These are phyloP conservation scores for Eupeodes latifasciatus DNA, from an alignment of 2,888 invertebrate species.

Conservation along the genomic window DNA sequence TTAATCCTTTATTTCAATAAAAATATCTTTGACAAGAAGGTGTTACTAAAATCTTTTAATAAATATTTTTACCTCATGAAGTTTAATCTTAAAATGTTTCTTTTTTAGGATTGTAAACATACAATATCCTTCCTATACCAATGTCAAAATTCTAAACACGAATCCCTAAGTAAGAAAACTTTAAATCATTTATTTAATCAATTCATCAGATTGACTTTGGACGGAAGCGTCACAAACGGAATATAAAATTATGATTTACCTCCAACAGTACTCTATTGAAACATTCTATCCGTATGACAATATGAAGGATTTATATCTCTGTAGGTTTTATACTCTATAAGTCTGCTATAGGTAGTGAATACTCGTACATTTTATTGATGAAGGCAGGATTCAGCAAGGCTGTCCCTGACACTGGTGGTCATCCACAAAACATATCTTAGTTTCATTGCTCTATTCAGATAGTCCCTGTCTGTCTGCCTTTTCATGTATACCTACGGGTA, in stretches of 20 bases:
- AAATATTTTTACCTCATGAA: too few species aligned
- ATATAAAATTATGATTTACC: slow-evolving; percentile 49
- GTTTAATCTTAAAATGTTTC: too few species aligned
- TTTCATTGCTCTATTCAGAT: slow-evolving; percentile 38
- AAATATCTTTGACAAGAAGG: too few species aligned
- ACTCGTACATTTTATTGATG: slow-evolving; percentile 42
- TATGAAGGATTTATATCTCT: not conserved
- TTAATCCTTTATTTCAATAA: too few species aligned
- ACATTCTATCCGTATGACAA: not conserved
- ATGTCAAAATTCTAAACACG: not conserved
- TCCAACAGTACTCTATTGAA: slow-evolving; percentile 34
- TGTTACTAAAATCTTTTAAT: too few species aligned
- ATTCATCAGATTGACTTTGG: slow-evolving; percentile 25
- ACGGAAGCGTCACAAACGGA: slow-evolving; percentile 42
- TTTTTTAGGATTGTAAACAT: too few species aligned
- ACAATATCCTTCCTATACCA: too few species aligned
- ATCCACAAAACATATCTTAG: slow-evolving; percentile 61
- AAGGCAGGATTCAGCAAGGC: slow-evolving; percentile 43
- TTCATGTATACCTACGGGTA: slow-evolving; percentile 37
- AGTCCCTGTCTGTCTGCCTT: slow-evolving; percentile 40
- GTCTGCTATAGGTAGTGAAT: not conserved
- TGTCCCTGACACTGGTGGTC: slow-evolving; percentile 62
- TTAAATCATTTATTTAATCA: slow-evolving; percentile 27
- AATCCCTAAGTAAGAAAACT: not conserved
- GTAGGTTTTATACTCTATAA: not conserved